Percentiles rank a stretch among this genome's conserved stretches.
These are phyloP conservation scores for Antechinus flavipes DNA, from an alignment of 2,113 vertebrate species.

Conservation along the genomic window DNA sequence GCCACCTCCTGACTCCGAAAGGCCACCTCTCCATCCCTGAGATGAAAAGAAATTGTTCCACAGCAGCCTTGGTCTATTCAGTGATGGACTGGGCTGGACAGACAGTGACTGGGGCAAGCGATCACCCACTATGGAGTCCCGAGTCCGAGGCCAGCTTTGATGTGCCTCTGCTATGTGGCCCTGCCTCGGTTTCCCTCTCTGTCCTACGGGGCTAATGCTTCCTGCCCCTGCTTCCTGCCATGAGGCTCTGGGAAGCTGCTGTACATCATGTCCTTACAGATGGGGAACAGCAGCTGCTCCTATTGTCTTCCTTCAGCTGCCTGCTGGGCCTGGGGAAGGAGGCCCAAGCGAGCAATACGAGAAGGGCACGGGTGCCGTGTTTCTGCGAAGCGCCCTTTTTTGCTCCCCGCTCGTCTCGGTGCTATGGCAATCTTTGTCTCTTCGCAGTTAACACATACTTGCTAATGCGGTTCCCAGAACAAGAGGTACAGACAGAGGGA, in stretches of 20 bases:
- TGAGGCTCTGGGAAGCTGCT: no score
- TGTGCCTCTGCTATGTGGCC: accelerated
- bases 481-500: neutral
- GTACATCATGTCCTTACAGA: neutral
- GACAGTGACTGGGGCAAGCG: neutral
- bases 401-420: neutral
- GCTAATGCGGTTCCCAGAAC: neutral
- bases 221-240: neutral
- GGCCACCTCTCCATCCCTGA: no score
- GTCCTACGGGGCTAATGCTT: neutral
- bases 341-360: neutral
- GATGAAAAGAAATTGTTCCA: neutral
- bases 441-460: neutral
- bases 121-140: neutral
- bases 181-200: neutral
- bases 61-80: neutral
- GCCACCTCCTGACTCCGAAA: no score
- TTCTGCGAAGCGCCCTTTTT: neutral
- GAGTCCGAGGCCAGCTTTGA: neutral
- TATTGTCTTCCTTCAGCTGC: neutral
- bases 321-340: no score
- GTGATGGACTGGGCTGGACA: no score
- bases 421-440: neutral
- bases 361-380: neutral
- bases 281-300: neutral